Base-by-base conservation (phyloP, 2,113 vertebrate genomes). In the Semicossyphus pulcher region DNA sequence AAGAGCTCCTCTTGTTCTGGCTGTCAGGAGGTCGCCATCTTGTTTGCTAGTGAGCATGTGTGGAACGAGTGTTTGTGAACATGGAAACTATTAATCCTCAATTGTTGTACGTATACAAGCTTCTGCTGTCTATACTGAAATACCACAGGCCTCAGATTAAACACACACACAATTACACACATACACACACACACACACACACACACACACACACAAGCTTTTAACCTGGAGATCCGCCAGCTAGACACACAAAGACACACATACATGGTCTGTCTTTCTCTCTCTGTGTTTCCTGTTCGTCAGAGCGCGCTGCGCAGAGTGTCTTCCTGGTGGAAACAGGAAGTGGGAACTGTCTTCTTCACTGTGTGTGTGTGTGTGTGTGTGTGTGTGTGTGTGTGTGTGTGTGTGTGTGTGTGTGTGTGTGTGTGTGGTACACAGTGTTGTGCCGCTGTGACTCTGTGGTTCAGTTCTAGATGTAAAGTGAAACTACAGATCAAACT, bases 311-410 rank as follows among this genome's bases (percentile, higher is more conserved):
- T 5, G 10, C n/a, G 31, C 34, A 25, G 21, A 10, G 37, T 15
- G 73, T 74, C 61, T 70, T 77, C 69, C 69, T 87, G 68, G 32
- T 29, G 42, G 53, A 80, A 84, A 87, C 85, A 85, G 85, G 85
- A 90, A 88, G 84, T 85, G 37, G 29, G 39, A 25, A 29, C 39
- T 47, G 25, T 80, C n/a, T 51, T 52, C 41, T 51, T 34, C 18
- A n/a, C 6, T n/a, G 10, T 28, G 8, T 23, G 47, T 45, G 25
- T 34, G n/a, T 52, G 28, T 41, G 18, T 37, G 37, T 39, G 54
- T 47, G 18, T 0, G 25, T 4, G 21, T 25, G 39, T 26, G 25
- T 34, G 18, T 67, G 41, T 69, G 51, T 44, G 25, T 54, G 36
- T 44, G 18, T 48, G 44, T 36, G 12, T 34, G 42, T 63, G 41